Percentiles rank a stretch among this genome's conserved stretches.
phyloP scores from a whole-genome alignment of 1,140 invertebrate genomes.

The Hyles euphorbiae region DNA sequence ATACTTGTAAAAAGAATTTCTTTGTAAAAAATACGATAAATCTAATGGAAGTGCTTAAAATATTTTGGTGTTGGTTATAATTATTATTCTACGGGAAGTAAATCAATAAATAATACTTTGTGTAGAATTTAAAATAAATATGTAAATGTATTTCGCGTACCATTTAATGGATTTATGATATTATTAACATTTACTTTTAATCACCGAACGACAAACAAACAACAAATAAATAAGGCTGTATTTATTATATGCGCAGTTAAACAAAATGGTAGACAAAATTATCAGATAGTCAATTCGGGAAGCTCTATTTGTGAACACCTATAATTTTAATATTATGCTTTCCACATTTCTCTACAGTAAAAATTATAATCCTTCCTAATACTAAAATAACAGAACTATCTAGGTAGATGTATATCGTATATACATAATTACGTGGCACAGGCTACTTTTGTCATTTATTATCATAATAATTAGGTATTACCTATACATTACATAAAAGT shows the following conservation, averaged over 20 bases:
- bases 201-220: too few species aligned
- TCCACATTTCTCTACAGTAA: conserved; percentile 59
- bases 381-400: conserved; percentile 68
- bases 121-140: too few species aligned
- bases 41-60: too few species aligned
- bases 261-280: conserved; percentile 53
- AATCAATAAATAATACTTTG: too few species aligned
- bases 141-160: too few species aligned
- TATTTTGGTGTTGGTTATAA: too few species aligned
- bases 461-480: conserved; percentile 7
- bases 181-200: too few species aligned
- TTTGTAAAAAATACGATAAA: too few species aligned
- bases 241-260: conserved; percentile 23
- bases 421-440: conserved; percentile 68
- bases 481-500: background rate
- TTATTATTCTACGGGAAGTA: too few species aligned
- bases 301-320: conserved; percentile 66
- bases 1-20: too few species aligned
- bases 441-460: conserved; percentile 41
- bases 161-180: too few species aligned
- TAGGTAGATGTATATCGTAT: conserved; percentile 67
- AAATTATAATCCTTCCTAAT: conserved; percentile 58
- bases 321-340: conserved; percentile 52
- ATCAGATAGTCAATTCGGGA: conserved; percentile 49
- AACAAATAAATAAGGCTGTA: background rate